Conservation (phyloP, 1,140 invertebrate genomes). For the Calycopis cecrops region DNA sequence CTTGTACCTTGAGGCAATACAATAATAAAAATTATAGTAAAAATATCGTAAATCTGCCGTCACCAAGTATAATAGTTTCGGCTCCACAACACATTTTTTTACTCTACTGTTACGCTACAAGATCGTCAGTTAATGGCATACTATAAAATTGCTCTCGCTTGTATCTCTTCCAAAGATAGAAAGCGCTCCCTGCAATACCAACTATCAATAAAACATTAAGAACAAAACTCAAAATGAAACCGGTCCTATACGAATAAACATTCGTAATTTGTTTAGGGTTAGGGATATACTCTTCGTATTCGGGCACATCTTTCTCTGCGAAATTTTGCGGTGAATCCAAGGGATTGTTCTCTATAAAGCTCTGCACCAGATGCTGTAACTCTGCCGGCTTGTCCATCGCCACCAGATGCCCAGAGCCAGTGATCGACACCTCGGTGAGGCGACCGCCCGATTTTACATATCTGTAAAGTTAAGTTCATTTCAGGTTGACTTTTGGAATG, state of each 20-base stretch:
- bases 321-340: conserved; percentile 26
- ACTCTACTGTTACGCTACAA: no score
- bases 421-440: conserved; percentile 84
- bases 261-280: neutral
- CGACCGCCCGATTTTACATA: conserved; percentile 82
- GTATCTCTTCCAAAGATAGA: conserved; percentile 27
- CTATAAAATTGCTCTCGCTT: conserved; percentile 32
- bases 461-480: conserved; percentile 42
- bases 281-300: conserved; percentile 26
- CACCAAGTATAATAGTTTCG: no score
- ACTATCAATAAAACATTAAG: conserved; percentile 39
- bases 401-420: conserved; percentile 88
- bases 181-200: conserved; percentile 23
- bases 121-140: conserved; percentile 30
- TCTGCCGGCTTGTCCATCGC: conserved; percentile 86
- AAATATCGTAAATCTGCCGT: no score
- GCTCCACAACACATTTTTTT: no score
- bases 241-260: conserved; percentile 18
- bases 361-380: conserved; percentile 81
- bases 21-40: no score
- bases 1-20: no score
- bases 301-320: conserved; percentile 19
- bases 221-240: conserved; percentile 36
- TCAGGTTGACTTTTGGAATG: neutral
- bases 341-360: conserved; percentile 76